Conservation (phyloP, 2,888 invertebrate genomes). For the Lasius fuliginosus region DNA sequence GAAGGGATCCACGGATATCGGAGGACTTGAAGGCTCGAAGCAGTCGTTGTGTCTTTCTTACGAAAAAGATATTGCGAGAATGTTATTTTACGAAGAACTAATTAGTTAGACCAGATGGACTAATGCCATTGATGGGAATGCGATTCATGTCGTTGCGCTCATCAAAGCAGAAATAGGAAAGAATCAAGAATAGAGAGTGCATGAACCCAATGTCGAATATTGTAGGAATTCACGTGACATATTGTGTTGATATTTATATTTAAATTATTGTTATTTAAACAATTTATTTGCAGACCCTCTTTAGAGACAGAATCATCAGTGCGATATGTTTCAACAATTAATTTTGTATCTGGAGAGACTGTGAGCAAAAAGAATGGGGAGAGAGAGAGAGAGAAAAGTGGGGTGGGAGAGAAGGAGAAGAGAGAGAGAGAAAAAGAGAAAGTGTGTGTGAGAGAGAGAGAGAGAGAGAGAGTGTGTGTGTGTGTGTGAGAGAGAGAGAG, state of each 20-base stretch:
- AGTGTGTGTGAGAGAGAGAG: no score
- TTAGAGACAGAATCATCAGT: conserved; percentile 77
- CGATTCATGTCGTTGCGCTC: conserved; percentile 39
- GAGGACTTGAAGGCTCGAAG: conserved; percentile 24
- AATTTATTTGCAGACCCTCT: conserved; percentile 80
- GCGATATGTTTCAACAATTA: conserved; percentile 78
- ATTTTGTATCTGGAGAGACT: conserved; percentile 80
- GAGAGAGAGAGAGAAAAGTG: background rate
- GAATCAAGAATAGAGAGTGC: conserved; percentile 28
- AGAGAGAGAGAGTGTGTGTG: background rate
- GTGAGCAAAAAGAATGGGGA: conserved; percentile 34
- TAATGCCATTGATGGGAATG: conserved; percentile 30
- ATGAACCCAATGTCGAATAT: conserved; percentile 71
- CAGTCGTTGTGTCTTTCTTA: conserved; percentile 31
- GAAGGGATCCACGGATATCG: background rate
- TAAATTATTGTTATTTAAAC: conserved; percentile 84
- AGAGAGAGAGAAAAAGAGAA: background rate
- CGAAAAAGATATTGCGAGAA: conserved; percentile 35
- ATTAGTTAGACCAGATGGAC: conserved; percentile 41
- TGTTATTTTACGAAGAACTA: conserved; percentile 40
- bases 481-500: conserved; percentile 50
- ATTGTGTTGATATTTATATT: conserved; percentile 84
- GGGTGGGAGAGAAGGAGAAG: conserved; percentile 57
- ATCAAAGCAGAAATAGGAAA: conserved; percentile 25
- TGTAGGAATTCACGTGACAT: conserved; percentile 76